Base-by-base conservation (phyloP, 2,797 vertebrate species). In the Sebastolobus altivelis region DNA sequence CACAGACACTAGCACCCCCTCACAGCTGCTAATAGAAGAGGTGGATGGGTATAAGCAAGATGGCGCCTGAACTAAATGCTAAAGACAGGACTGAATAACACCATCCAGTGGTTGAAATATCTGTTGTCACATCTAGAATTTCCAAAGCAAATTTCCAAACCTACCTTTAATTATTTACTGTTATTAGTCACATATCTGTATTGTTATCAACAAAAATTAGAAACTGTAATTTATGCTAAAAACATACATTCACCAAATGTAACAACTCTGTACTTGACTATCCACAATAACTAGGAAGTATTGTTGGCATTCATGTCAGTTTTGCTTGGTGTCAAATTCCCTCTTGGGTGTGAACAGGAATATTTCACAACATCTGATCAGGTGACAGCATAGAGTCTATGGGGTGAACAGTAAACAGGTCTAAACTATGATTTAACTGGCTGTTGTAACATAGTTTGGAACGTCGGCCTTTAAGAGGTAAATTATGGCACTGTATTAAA, bases 31-130 rank as follows among this genome's bases (percentile, higher is more conserved):
- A 0, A 54, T 2, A 72, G 0, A 18, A 0, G 2, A 27, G 3
- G 5, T 75, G 90, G 90, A 93, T 82, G 49, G 55, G 86, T 0
- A 4, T n/a, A 86, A 87, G 25, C 83, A 92, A 91, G 56, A 91
- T 93, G 92, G 91, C 75, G 85, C 9, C 37, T 1, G 1, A 1
- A 0, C 1, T 20, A 2, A 2, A 18, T 2, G 27, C 16, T 2
- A 35, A 4, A 14, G 0, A 3, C 3, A 1, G 14, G 2, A 7
- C 6, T 35, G n/a, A 22, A 11, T 40, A 11, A 20, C 2, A 8
- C 37, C 58, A 86, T 85, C 75, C 85, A 80, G 55, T 3, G 20
- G 6, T 63, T 84, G 1, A 9, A 1, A 12, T 7, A 11, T 82
- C 86, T 72, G 22, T 18, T 52, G 18, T 37, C 43, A 52, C 33